Conservation (phyloP, 1,140 invertebrate genomes). For the Pseudachorutes palmiensis region DNA sequence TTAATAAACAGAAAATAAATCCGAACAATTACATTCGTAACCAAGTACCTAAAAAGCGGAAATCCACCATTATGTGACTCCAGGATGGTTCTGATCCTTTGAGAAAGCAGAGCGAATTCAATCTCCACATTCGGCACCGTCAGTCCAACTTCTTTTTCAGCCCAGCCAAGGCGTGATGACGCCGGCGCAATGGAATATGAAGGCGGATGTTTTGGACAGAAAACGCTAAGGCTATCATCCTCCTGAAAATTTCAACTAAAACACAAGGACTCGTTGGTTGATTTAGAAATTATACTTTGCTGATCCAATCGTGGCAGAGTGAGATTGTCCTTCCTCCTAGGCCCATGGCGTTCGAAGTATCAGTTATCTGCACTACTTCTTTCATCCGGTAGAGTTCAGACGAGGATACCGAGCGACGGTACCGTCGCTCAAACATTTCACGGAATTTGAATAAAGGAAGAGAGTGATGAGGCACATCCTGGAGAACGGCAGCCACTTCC, state of each 20-base stretch:
- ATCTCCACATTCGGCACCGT: conserved; percentile 63
- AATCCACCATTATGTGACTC: conserved; percentile 59
- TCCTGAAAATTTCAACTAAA: conserved; percentile 10
- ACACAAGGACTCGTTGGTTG: not conserved
- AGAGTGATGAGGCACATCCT: conserved; percentile 64
- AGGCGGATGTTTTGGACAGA: conserved; percentile 54
- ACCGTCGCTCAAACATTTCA: conserved; percentile 73
- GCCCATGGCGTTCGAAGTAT: conserved; percentile 40
- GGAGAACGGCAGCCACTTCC: conserved; percentile 49
- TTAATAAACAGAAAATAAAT: conserved; percentile 26
- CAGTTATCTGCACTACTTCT: conserved; percentile 64
- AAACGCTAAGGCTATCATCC: conserved; percentile 38
- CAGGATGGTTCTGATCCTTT: conserved; percentile 58
- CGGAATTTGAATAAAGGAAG: conserved; percentile 77
- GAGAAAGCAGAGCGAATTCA: conserved; percentile 54
- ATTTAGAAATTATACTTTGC: conserved; percentile 17
- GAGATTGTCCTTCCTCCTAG: conserved; percentile 25
- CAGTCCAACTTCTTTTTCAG: conserved; percentile 58
- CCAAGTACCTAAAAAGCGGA: conserved; percentile 58
- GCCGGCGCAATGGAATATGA: conserved; percentile 40
- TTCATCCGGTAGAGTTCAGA: conserved; percentile 72
- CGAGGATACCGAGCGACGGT: conserved; percentile 65
- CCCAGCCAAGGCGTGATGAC: conserved; percentile 55
- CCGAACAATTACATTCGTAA: not conserved
- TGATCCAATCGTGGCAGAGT: conserved; percentile 19